phyloP scores from a whole-genome alignment of 2,888 invertebrate genomes.

The Micoletzkya japonica region DNA sequence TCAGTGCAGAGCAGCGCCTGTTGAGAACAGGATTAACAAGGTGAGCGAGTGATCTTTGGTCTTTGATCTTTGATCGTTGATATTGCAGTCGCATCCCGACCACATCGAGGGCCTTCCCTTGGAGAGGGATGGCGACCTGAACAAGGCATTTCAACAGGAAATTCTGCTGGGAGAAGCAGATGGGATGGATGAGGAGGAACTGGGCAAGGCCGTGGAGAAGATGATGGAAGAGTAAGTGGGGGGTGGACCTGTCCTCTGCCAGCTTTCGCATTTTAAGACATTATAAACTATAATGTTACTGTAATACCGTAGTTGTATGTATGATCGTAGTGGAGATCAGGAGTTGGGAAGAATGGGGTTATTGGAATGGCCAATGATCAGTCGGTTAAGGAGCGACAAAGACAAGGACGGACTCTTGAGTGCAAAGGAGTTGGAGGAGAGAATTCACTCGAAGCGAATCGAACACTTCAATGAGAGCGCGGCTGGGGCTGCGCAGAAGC shows the following conservation, averaged over 20 bases:
- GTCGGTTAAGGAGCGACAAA: constrained; percentile 63
- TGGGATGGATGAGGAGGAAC: constrained; percentile 38
- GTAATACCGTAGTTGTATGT: no score
- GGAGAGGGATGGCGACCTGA: constrained; percentile 68
- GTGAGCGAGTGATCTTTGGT: not conserved
- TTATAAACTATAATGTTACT: no score
- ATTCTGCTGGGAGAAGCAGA: constrained; percentile 63
- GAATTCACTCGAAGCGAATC: constrained; percentile 64
- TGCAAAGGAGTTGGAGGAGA: constrained; percentile 63
- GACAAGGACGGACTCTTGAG: constrained; percentile 63
- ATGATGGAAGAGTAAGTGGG: constrained; percentile 63
- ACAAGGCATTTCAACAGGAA: constrained; percentile 67
- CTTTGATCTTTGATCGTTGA: not conserved
- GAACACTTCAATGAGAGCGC: constrained; percentile 66
- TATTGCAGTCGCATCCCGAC: no score
- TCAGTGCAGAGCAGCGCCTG: no score
- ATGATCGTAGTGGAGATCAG: no score
- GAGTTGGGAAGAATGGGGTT: no score
- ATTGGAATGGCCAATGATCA: no score
- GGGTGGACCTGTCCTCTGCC: constrained; percentile 5
- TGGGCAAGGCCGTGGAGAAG: constrained; percentile 57
- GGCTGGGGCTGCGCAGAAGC: constrained; percentile 59
- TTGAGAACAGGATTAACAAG: no score
- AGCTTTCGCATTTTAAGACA: no score
- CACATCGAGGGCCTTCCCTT: constrained; percentile 67